Percentiles rank a stretch among this genome's conserved stretches.
Evolutionary conservation across 2,888 invertebrate species (phyloP).

Genomic region (Balanococcus diminutus): DNA sequence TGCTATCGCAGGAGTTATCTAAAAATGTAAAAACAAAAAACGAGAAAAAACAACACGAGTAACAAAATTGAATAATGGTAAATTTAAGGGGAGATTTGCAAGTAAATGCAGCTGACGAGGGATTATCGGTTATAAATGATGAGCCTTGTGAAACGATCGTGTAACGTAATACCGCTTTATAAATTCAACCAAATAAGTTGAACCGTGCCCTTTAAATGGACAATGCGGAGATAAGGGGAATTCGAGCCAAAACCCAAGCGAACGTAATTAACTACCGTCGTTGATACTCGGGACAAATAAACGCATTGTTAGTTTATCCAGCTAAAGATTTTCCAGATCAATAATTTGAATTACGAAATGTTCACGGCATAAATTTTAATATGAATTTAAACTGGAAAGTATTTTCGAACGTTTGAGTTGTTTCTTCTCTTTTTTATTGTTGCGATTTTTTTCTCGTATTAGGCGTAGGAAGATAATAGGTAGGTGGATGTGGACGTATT

Average conservation of each 20-base stretch:
- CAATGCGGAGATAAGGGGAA: conserved; percentile 7
- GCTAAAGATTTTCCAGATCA: conserved; percentile 30
- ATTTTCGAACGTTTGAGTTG: not conserved
- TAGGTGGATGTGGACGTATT: no score
- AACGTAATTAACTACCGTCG: conserved; percentile 36
- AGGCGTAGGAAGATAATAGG: not conserved
- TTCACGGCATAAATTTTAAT: conserved; percentile 10
- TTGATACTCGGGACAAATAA: conserved; percentile 34
- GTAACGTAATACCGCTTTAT: conserved; percentile 42
- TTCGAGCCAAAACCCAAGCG: conserved; percentile 35
- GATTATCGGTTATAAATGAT: conserved; percentile 50
- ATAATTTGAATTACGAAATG: conserved; percentile 34
- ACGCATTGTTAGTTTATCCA: conserved; percentile 33
- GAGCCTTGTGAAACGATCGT: conserved; percentile 45
- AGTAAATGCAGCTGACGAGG: conserved; percentile 49
- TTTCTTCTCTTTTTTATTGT: not conserved
- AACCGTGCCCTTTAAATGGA: conserved; percentile 39
- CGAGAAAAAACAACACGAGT: conserved; percentile 1
- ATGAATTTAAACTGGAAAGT: not conserved
- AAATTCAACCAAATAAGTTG: conserved; percentile 41
- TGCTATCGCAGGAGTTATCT: conserved; percentile 11
- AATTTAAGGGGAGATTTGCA: conserved; percentile 47
- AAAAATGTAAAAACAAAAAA: conserved; percentile 7
- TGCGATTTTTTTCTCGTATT: not conserved
- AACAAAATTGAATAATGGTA: conserved; percentile 43